A percentile compares a stretch with the other conserved stretches of the same genome.
Conservation (phyloP, 2,888 invertebrate genomes). For the Zygothrica quintamaculata region DNA sequence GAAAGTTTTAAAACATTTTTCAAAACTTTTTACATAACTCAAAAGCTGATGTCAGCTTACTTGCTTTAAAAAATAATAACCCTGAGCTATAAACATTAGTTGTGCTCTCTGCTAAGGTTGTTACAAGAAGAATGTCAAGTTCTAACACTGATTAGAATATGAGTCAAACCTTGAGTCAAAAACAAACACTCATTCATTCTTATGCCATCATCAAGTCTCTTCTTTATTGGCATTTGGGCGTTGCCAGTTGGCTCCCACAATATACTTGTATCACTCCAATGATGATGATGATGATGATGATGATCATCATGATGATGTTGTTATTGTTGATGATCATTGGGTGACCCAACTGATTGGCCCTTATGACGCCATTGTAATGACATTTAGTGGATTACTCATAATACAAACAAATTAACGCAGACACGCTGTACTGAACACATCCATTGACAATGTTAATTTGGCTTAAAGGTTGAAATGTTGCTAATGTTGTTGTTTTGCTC, state of each 20-base stretch:
- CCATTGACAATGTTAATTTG: constrained; percentile 23
- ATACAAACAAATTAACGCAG: constrained; percentile 63
- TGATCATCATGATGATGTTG: not conserved
- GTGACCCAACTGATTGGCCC: constrained; percentile 20
- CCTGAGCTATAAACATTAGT: not conserved
- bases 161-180: constrained; percentile 1
- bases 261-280: not conserved
- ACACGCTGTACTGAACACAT: constrained; percentile 68
- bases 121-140: constrained; percentile 2
- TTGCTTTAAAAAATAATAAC: too few species aligned
- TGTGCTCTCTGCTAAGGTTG: constrained; percentile 1
- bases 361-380: constrained; percentile 70
- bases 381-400: constrained; percentile 61
- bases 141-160: constrained; percentile 7
- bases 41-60: too few species aligned
- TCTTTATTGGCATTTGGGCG: constrained; percentile 15
- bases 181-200: constrained; percentile 30
- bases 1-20: too few species aligned
- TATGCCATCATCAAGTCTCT: constrained; percentile 9
- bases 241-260: constrained; percentile 16
- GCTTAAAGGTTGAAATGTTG: not conserved
- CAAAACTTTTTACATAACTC: too few species aligned
- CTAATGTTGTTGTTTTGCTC: too few species aligned
- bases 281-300: not conserved
- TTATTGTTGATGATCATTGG: not conserved